Evolutionary conservation across 1,140 invertebrate species (phyloP), one percentile per base, ranked within the genome.

Genomic region (Drosophila arawakana): DNA sequence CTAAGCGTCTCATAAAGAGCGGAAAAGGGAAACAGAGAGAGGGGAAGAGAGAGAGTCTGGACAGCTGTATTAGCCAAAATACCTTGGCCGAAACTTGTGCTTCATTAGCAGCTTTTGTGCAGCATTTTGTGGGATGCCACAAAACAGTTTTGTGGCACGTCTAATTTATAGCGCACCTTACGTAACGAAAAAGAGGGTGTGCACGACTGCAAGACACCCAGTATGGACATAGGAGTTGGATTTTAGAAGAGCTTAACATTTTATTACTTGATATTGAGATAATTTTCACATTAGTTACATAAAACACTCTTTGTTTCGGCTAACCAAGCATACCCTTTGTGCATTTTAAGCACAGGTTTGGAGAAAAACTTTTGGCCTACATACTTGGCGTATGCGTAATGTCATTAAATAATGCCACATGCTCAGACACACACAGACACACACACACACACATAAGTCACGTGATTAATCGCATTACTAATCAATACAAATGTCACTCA

Each of bases 401-500:
- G 49, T 61, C 73, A 71, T 78, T 76, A 78, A 78, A 76, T 78
- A 78, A 71, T 85, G 78, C 62, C 75, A 68, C 63, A 80, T 81
- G 72, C 70, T 49, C 43, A 61, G 21, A 52, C 21, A 55, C 59
- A 30, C 46, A 41, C 18, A 50, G 34, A 30, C 58, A 61, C 58
- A 49, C 46, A 69, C 30, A 69, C 30, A 46, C 15, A 49, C 55
- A 18, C 43, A 46, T 60, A 66, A 63, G 35, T 71, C 79, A 86
- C 69, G 68, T 88, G 83, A 88, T 88, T 88, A 88, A 88, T 88
- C 83, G 80, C 73, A 78, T 88, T 83, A 88, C 83, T 88, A 88
- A 88, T 88, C 83, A 88, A 88, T 88, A 88, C 84, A 83, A 88
- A 88, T 88, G 83, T 83, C 83, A 83, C 73, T 88, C 84, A 75